Evolutionary conservation across 2,888 invertebrate genomes (phyloP), one percentile per base, ranked within the genome.

Genomic region (Oscheius sp.): DNA sequence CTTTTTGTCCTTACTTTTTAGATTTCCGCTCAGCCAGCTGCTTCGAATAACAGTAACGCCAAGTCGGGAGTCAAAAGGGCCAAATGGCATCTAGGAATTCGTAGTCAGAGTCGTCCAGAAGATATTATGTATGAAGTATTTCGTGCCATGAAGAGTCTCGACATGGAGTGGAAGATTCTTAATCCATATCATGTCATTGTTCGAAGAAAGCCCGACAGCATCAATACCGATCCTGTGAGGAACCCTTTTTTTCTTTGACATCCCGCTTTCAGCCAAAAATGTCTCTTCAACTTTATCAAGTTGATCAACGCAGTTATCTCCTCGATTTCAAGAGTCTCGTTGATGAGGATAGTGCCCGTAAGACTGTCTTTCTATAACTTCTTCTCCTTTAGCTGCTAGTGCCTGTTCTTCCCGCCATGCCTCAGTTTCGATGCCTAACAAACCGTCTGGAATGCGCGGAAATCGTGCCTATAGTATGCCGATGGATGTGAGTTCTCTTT

Each of bases 41-140:
- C 61, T n/a, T 68, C 64, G 28, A 73, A 73, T 22, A 54, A 67
- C 5, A 20, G 50, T 9, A 49, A 64, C 20, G 56, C 51, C 56
- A 65, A 68, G 61, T 14, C 74, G 20, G 79, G 80, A 24, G 92
- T 94, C 5, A 96, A 95, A 87, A 90, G 95, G 73, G 96, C 97
- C 6, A 97, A 97, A 86, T 98, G 97, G 97, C 97, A 98, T 89
- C 89, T 98, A 80, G 97, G 90, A 66, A 99, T 99, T 82, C 90
- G 98, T 65, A 98, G 97, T 4, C 98, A 99, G 87, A 96, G 96
- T 87, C 95, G 95, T 87, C 45, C 67, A 63, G 94, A 94, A 86
- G 98, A 99, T 87, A 99, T 99, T 64, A 99, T 99, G 98, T 92
- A 95, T 87, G 98, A 99, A 88, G 98, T 99, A 0, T 98, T 95